These are phyloP conservation scores for Gisinianus flammeolus DNA, from an alignment of 2,888 invertebrate genomes.

Conservation along the genomic window DNA sequence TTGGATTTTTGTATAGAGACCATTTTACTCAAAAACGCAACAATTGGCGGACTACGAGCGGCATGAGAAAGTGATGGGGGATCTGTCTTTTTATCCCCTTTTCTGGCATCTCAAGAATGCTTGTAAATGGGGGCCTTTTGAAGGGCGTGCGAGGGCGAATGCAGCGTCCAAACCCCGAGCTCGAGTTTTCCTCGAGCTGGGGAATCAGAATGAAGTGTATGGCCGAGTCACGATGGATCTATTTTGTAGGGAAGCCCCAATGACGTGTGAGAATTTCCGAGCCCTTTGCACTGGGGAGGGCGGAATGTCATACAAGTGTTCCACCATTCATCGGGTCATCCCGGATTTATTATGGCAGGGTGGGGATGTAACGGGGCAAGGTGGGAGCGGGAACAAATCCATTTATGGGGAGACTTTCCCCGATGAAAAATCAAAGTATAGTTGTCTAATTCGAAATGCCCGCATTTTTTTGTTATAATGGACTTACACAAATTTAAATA, in stretches of 20 bases:
- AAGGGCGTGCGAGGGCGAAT: conserved; percentile 43
- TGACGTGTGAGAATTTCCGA: conserved; percentile 56
- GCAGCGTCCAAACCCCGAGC: conserved; percentile 47
- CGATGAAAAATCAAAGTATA: conserved; percentile 55
- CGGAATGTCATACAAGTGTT: conserved; percentile 56
- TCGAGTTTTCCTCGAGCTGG: conserved; percentile 47
- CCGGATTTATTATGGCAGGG: conserved; percentile 55
- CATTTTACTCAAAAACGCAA: conserved; percentile 45
- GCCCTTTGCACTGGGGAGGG: conserved; percentile 56
- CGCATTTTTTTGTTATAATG: neutral
- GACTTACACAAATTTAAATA: neutral
- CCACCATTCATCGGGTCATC: conserved; percentile 51
- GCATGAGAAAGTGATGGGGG: conserved; percentile 46
- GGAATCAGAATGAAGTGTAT: conserved; percentile 42
- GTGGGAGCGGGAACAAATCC: conserved; percentile 47
- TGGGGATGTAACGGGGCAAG: conserved; percentile 51
- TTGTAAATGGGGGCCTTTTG: conserved; percentile 42
- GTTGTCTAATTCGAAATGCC: too few relatives aligned
- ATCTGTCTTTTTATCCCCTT: conserved; percentile 52
- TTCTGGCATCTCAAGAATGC: conserved; percentile 47
- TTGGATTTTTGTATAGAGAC: conserved; percentile 37
- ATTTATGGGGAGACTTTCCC: conserved; percentile 53
- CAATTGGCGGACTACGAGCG: conserved; percentile 49
- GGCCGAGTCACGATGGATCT: conserved; percentile 52
- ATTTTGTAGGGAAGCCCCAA: conserved; percentile 51